Evolutionary conservation across 1,140 invertebrate genomes (phyloP).

Genomic region (Drosophila quadrilineata): DNA sequence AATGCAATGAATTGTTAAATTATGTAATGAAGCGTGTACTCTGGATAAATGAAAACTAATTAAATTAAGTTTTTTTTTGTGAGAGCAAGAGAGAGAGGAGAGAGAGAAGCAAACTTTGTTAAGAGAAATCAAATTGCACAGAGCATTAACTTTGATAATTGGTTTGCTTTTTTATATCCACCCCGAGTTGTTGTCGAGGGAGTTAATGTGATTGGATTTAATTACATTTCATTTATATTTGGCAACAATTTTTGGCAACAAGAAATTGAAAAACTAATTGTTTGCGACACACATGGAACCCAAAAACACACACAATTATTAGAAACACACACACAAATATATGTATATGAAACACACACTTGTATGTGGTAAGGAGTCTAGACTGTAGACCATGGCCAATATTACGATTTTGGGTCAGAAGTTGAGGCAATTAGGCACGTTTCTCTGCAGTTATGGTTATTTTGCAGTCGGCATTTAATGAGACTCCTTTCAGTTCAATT

Average conservation of each 20-base stretch:
- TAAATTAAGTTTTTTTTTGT: conserved; percentile 59
- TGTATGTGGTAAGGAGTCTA: conserved; percentile 13
- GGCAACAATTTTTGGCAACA: conserved; percentile 58
- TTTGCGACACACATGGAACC: conserved; percentile 40
- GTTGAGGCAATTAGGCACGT: conserved; percentile 66
- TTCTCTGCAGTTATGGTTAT: conserved; percentile 46
- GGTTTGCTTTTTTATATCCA: too few relatives aligned
- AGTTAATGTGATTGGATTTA: too few relatives aligned
- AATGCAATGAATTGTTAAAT: conserved; percentile 72
- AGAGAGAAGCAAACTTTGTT: conserved; percentile 12
- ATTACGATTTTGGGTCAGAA: background rate
- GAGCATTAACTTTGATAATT: too few relatives aligned
- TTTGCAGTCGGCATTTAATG: conserved; percentile 67
- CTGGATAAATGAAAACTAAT: conserved; percentile 73
- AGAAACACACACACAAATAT: conserved; percentile 34
- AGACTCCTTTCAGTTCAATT: conserved; percentile 54
- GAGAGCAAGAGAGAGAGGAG: conserved; percentile 10
- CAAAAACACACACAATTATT: conserved; percentile 38
- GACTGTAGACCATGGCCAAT: background rate
- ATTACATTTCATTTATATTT: conserved; percentile 54
- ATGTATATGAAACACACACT: background rate
- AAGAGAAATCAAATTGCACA: conserved; percentile 22
- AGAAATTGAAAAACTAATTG: conserved; percentile 68
- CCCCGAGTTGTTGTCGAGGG: too few relatives aligned
- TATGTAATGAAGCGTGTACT: conserved; percentile 72